phyloP scores from a whole-genome alignment of 2,888 invertebrate genomes.

The Drosophila colorata region DNA sequence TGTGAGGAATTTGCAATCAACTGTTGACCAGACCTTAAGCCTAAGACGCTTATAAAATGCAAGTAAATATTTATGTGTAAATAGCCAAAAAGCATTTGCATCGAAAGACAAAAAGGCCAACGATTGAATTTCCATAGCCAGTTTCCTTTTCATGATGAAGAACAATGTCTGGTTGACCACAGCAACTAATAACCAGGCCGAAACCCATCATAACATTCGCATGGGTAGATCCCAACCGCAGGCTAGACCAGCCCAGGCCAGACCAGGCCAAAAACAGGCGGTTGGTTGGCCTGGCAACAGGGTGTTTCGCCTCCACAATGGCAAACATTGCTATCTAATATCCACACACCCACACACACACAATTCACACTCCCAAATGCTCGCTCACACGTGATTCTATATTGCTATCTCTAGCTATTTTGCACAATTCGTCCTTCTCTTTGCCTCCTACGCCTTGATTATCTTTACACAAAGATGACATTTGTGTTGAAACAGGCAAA shows the following conservation, averaged over 20 bases:
- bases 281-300: slow-evolving; percentile 17
- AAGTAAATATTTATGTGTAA: slow-evolving; percentile 27
- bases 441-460: slow-evolving; percentile 36
- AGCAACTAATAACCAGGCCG: slow-evolving; percentile 39
- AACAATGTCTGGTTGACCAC: slow-evolving; percentile 35
- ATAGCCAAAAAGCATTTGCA: slow-evolving; percentile 7
- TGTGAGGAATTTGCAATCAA: neutral
- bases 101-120: slow-evolving; percentile 2
- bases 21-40: slow-evolving; percentile 14
- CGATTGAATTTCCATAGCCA: slow-evolving; percentile 39
- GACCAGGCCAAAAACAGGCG: neutral
- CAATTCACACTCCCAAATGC: neutral
- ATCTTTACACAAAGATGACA: slow-evolving; percentile 74
- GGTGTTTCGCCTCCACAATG: neutral
- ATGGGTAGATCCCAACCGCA: slow-evolving; percentile 21
- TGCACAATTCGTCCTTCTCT: neutral
- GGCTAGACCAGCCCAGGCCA: slow-evolving; percentile 4
- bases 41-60: slow-evolving; percentile 18
- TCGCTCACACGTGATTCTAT: slow-evolving; percentile 3
- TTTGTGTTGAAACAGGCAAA: slow-evolving; percentile 77
- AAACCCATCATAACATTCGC: slow-evolving; percentile 20
- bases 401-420: slow-evolving; percentile 11
- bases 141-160: neutral
- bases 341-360: neutral
- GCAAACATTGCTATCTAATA: neutral